Evolutionary conservation across 2,888 invertebrate genomes (phyloP).

Genomic region (Heterodera filipjevi): DNA sequence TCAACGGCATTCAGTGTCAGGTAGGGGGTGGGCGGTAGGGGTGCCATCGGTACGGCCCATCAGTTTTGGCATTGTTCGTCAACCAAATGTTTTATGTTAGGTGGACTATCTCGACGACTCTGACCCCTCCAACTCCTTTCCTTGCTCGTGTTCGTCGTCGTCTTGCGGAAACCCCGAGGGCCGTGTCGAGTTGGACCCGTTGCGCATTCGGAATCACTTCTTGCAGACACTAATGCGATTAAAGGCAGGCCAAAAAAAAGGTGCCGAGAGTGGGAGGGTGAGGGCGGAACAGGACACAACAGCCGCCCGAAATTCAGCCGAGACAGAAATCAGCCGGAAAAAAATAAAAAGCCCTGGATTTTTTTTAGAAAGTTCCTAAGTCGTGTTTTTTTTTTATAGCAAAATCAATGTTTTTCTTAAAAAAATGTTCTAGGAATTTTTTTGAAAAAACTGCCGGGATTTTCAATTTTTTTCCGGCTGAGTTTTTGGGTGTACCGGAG

Average conservation of each 20-base stretch:
- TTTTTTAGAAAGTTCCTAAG: no score
- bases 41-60: neutral
- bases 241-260: neutral
- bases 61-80: neutral
- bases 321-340: neutral
- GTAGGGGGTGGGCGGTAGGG: slow-evolving; percentile 61
- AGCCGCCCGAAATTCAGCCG: neutral
- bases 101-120: slow-evolving; percentile 82
- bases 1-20: slow-evolving; percentile 94
- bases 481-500: no score
- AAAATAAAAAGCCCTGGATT: no score
- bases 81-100: slow-evolving; percentile 60
- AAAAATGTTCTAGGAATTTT: no score
- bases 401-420: no score
- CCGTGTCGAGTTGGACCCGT: slow-evolving; percentile 92
- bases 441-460: no score
- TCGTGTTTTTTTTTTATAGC: no score
- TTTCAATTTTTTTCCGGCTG: no score
- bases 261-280: neutral
- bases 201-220: slow-evolving; percentile 91
- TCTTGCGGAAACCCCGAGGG: slow-evolving; percentile 90
- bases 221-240: slow-evolving; percentile 93
- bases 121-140: slow-evolving; percentile 65
- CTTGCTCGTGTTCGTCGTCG: slow-evolving; percentile 84
- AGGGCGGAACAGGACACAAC: neutral